These are phyloP conservation scores for Spea hammondii DNA, from an alignment of 2,797 vertebrate species.

Conservation along the genomic window DNA sequence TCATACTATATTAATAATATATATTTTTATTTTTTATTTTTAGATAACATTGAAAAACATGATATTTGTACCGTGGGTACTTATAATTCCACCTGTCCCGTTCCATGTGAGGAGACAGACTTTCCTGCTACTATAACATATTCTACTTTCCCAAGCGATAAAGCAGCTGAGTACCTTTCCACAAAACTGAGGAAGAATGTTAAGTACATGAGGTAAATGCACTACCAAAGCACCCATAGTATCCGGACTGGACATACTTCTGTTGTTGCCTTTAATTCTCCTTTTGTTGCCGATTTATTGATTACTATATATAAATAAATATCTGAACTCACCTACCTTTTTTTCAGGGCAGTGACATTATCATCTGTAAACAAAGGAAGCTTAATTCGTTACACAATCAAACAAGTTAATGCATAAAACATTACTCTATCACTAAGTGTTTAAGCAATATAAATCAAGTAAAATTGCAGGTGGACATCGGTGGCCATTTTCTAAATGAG, in stretches of 20 bases:
- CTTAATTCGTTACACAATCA: slow-evolving; percentile 36
- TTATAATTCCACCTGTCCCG: slow-evolving; percentile 71
- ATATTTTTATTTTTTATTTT: not conserved
- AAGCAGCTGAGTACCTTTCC: slow-evolving; percentile 61
- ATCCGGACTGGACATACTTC: slow-evolving; percentile 1
- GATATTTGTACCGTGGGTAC: slow-evolving; percentile 67
- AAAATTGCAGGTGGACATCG: slow-evolving; percentile 52
- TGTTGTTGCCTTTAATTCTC: slow-evolving; percentile 1
- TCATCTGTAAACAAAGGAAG: slow-evolving; percentile 57
- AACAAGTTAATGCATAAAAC: slow-evolving; percentile 54
- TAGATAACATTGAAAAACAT: slow-evolving; percentile 64
- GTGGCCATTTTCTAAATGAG: slow-evolving; percentile 53
- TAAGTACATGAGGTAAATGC: slow-evolving; percentile 67
- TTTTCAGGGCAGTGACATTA: slow-evolving; percentile 59
- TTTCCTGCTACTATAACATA: slow-evolving; percentile 68
- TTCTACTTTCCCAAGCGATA: slow-evolving; percentile 68
- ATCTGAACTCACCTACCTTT: slow-evolving; percentile 50
- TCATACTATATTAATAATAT: not conserved
- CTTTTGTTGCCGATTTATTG: slow-evolving; percentile 8
- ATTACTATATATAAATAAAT: slow-evolving; percentile 15
- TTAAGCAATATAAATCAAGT: slow-evolving; percentile 57
- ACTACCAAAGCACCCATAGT: no score
- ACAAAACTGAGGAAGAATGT: slow-evolving; percentile 63
- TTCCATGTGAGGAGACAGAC: slow-evolving; percentile 68
- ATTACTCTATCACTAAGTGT: slow-evolving; percentile 62